These are phyloP conservation scores for Pterostichus madidus DNA, from an alignment of 2,888 invertebrate species.

Conservation along the genomic window DNA sequence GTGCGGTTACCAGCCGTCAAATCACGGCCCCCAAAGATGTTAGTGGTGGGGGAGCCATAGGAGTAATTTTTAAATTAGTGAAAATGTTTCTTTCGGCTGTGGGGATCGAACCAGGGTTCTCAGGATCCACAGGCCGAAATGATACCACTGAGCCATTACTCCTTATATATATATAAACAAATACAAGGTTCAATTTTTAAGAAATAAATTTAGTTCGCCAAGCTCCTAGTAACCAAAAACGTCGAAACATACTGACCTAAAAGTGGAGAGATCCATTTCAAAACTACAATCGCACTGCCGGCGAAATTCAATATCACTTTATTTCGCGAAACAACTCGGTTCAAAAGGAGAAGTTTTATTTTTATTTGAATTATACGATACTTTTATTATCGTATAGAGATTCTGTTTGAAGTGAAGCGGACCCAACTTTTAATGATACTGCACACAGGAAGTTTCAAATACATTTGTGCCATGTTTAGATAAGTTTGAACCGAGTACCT, in stretches of 20 bases:
- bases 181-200: neutral
- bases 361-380: conserved; percentile 44
- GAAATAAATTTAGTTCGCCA: neutral
- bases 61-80: too few species aligned
- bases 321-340: neutral
- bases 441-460: neutral
- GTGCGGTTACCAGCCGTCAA: too few species aligned
- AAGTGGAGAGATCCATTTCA: conserved; percentile 5
- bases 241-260: conserved; percentile 1
- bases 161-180: neutral
- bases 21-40: too few species aligned
- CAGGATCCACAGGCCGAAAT: too few species aligned
- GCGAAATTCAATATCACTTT: conserved; percentile 21
- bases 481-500: too few species aligned
- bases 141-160: too few species aligned
- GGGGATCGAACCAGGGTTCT: too few species aligned
- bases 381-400: conserved; percentile 26
- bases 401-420: neutral
- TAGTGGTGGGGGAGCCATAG: too few species aligned
- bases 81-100: too few species aligned
- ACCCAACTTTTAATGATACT: conserved; percentile 1
- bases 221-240: neutral
- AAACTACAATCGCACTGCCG: neutral
- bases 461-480: too few species aligned
- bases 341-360: neutral